Evolutionary conservation across 2,797 vertebrate species (phyloP).

Genomic region (Chloroceryle amazona): DNA sequence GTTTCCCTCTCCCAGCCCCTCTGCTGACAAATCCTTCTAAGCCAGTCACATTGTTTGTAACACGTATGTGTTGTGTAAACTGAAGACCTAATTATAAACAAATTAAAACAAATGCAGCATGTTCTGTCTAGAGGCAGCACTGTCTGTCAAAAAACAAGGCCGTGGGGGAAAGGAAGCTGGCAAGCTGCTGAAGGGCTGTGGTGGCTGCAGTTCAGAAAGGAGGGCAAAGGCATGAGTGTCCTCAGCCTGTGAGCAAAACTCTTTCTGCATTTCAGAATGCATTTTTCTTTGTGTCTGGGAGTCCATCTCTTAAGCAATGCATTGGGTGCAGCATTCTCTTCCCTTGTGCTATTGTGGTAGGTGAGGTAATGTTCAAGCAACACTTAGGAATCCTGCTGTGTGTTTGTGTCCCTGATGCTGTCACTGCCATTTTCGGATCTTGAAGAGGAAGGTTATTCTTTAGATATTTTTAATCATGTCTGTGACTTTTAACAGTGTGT

Average conservation of each 20-base stretch:
- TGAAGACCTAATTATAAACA: background rate
- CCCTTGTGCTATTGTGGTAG: background rate
- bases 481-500: background rate
- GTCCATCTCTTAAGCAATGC: background rate
- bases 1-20: background rate
- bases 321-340: background rate
- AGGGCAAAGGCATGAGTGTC: background rate
- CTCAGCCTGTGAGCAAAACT: background rate
- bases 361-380: background rate
- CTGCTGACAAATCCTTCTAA: background rate
- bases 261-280: background rate
- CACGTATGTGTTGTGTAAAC: too few relatives aligned
- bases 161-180: background rate
- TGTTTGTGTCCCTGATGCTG: background rate
- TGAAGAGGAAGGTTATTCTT: background rate
- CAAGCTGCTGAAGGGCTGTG: background rate
- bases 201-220: background rate
- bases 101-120: background rate
- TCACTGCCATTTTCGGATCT: background rate
- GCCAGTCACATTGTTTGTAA: background rate
- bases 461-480: background rate
- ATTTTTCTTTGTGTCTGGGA: background rate
- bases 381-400: background rate
- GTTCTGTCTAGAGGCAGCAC: background rate
- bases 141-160: background rate